Base-by-base conservation (phyloP, 2,888 invertebrate genomes). In the Hetaerina titia region DNA sequence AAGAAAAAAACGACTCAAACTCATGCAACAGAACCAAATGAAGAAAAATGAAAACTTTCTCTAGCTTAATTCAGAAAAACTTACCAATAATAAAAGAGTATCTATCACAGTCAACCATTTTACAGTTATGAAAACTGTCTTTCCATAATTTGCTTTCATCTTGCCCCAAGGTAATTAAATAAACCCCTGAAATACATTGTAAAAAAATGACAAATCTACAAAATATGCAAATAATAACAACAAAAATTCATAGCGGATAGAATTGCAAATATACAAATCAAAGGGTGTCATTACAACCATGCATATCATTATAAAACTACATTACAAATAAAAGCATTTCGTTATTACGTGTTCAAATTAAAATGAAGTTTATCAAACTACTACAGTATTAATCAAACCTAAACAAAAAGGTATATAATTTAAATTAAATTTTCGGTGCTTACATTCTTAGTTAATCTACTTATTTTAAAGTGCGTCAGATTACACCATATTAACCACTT, bases 101-200 rank as follows among this genome's bases (percentile, higher is more conserved):
- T 92, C 92, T 92, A 92, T 69, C 64, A 92, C 92, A 74, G 92
- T 92, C 92, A 92, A 92, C 92, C 92, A 92, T 69, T 92, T 92
- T 92, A 74, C 69, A 69, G 92, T 11, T 92, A 69, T 69, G 69
- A 92, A 92, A 92, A 92, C 69, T 45, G 64, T 92, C 56, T 92
- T 92, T 92, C 92, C 92, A 92, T 92, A 92, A 92, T 74, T 92
- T 74, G 45, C 69, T 92, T 92, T 92, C 92, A 92, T 92, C 92
- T 92, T 92, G 92, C 92, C 92, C 92, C 69, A 92, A 92, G 92
- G 92, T 92, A 92, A 92, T 92, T 92, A 92, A 92, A 74, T 92
- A 92, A 92, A 92, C 92, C 92, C 92, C 92, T 92, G 92, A 92
- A 92, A 92, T 45, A 90, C 92, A 92, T 92, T 92, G 45, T 92